Conservation (phyloP, 2,888 invertebrate species). For the Pelosia muscerda region DNA sequence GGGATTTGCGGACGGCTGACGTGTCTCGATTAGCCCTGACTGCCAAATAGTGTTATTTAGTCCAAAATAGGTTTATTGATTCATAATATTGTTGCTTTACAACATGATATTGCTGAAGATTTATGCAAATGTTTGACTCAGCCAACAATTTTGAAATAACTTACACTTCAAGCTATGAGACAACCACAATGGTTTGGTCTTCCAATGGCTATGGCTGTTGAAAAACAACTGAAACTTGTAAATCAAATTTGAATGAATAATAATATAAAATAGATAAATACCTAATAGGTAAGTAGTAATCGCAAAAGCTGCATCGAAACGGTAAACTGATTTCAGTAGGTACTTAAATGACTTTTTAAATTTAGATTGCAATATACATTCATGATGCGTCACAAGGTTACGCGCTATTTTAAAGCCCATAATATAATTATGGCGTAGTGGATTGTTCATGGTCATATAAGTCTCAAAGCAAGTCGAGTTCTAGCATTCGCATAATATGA, state of each 20-base stretch:
- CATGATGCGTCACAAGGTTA: background rate
- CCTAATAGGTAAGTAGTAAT: no score
- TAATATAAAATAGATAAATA: no score
- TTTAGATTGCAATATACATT: background rate
- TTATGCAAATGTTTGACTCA: no score
- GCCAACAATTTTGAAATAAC: no score
- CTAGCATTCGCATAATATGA: no score
- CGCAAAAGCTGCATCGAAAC: background rate
- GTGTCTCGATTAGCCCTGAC: background rate
- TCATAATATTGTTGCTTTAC: background rate
- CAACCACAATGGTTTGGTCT: no score
- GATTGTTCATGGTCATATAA: background rate
- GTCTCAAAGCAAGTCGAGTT: background rate
- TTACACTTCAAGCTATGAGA: no score
- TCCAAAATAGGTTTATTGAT: background rate
- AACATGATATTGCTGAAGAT: no score
- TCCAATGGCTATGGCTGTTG: no score
- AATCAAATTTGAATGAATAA: no score
- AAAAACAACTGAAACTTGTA: no score
- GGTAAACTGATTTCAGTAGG: background rate
- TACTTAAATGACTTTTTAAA: background rate
- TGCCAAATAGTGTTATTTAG: background rate
- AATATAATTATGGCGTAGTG: background rate
- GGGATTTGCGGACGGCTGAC: background rate
- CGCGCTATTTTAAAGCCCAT: background rate